Conservation (phyloP, 2,888 invertebrate genomes). For the Drosophila cognata region DNA sequence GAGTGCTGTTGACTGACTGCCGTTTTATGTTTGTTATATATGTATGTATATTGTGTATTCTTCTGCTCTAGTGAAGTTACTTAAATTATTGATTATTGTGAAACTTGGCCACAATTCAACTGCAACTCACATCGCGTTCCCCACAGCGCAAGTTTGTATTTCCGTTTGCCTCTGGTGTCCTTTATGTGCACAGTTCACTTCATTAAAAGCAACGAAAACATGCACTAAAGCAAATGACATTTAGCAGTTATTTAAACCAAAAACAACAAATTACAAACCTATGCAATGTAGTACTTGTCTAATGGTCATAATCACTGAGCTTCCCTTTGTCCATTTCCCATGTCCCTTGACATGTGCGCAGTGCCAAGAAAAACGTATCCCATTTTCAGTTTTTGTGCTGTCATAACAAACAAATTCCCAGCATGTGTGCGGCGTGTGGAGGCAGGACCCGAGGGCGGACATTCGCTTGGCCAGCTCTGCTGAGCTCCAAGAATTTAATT, state of each 20-base stretch:
- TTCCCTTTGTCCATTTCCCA: constrained; percentile 3
- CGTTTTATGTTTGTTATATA: not conserved
- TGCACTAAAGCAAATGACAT: constrained; percentile 49
- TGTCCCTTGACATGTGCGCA: constrained; percentile 33
- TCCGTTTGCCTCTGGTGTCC: constrained; percentile 4
- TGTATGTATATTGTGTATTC: not conserved
- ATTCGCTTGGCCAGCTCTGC: constrained; percentile 47
- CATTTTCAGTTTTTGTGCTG: constrained; percentile 60
- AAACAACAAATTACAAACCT: constrained; percentile 16
- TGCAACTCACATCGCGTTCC: not conserved
- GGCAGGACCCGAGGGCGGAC: constrained; percentile 18
- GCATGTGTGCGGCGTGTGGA: constrained; percentile 57
- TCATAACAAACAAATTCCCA: constrained; percentile 74
- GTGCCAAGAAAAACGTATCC: constrained; percentile 27
- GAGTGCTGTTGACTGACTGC: constrained; percentile 50
- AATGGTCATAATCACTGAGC: constrained; percentile 43
- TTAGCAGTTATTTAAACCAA: constrained; percentile 44
- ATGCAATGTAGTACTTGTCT: constrained; percentile 26
- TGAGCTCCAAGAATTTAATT: constrained; percentile 67
- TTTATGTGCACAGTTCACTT: constrained; percentile 46
- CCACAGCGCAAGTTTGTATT: constrained; percentile 14
- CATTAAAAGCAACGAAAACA: constrained; percentile 49
- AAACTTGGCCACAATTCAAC: constrained; percentile 44
- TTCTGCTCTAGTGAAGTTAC: constrained; percentile 1
- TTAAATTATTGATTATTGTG: constrained; percentile 60